A percentile compares a stretch with the other conserved stretches of the same genome.
Conservation (phyloP, 2,888 invertebrate species). For the Hydrotaea diabolus region DNA sequence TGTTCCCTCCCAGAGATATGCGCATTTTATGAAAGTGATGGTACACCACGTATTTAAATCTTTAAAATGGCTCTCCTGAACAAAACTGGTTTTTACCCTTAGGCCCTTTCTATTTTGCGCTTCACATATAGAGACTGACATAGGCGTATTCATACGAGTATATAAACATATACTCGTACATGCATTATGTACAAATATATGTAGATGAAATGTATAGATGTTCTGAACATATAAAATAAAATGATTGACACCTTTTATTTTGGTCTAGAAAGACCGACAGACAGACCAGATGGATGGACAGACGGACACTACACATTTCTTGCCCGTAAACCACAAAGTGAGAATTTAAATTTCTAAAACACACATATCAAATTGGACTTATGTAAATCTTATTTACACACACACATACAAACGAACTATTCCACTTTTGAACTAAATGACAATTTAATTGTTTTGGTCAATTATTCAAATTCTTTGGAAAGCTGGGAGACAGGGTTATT, state of each 20-base stretch:
- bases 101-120: no score
- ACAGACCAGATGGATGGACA: not conserved
- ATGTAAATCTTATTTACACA: not conserved
- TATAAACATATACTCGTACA: not conserved
- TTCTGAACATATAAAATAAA: not conserved
- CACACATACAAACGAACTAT: not conserved
- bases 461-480: constrained; percentile 46
- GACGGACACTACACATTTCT: constrained; percentile 22
- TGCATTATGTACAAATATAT: not conserved
- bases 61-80: no score
- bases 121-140: no score
- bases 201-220: no score
- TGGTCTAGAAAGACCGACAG: not conserved
- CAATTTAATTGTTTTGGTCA: constrained; percentile 65
- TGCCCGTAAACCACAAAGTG: constrained; percentile 26
- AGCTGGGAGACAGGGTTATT: not conserved
- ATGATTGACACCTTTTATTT: constrained; percentile 51
- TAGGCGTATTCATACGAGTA: no score
- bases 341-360: constrained; percentile 41
- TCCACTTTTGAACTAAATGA: constrained; percentile 25
- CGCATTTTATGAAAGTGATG: no score
- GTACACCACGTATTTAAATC: no score
- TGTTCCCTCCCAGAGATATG: no score
- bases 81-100: no score
- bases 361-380: constrained; percentile 24